Base-by-base conservation (phyloP, 2,888 invertebrate genomes). In the Automeris io region DNA sequence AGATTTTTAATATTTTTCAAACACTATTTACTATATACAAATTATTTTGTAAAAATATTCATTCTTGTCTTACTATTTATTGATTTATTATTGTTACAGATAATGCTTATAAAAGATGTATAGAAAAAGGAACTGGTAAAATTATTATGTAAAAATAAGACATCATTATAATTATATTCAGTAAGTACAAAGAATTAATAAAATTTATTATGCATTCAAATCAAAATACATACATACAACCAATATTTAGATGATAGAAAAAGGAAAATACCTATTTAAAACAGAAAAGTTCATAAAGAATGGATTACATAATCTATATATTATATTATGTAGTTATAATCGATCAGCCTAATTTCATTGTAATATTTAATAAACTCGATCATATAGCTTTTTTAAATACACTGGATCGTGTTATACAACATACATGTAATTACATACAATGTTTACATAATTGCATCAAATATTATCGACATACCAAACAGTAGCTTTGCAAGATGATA, bases 1-100 rank as follows among this genome's bases (percentile, higher is more conserved):
- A 85, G 78, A 72, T 79, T 83, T 85, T 80, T 81, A 75, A 77
- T 85, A 80, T 77, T 76, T n/a, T 61, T 82, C 77, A 80, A 83
- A 83, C 85, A 81, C 79, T 79, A 75, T 82, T 81, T 75, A 66
- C 79, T 85, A 86, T 86, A 73, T 86, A 86, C 86, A 85, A 76
- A 82, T 86, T 85, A 83, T 71, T 79, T 81, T 85, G 86, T 85
- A 86, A 85, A 85, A 86, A 86, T 85, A 86, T 85, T 80, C 73
- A 82, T 79, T 82, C 76, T 83, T 73, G 75, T 81, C 82, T 83
- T 81, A 80, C 71, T 76, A 77, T 68, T 74, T 80, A 81, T 72
- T 81, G 82, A 81, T 82, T 82, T 68, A 74, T 77, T 76, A 78
- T 75, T 79, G 70, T 76, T 70, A 74, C 72, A 81, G 77, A 80